phyloP scores from a whole-genome alignment of 2,113 vertebrate species.

The Austrofundulus limnaeus region DNA sequence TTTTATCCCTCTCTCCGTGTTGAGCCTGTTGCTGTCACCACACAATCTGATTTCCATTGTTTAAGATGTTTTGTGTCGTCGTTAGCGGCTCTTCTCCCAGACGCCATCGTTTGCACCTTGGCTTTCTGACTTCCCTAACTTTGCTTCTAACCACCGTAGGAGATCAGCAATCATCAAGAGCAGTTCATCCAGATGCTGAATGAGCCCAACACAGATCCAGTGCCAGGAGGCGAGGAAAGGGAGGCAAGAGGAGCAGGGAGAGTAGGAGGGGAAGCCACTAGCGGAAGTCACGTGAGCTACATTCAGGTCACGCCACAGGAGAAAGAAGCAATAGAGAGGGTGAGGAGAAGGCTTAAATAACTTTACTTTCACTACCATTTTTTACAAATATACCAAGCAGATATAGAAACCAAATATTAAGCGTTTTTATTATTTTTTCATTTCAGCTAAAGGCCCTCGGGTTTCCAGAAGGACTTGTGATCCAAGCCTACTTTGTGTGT shows the following conservation, averaged over 20 bases:
- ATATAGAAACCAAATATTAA: neutral
- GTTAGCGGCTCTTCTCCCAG: no score
- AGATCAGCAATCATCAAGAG: constrained; percentile 95
- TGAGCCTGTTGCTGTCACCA: no score
- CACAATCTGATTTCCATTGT: no score
- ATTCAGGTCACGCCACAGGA: constrained; percentile 98
- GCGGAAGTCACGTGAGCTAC: constrained; percentile 88
- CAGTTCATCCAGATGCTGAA: constrained; percentile 98
- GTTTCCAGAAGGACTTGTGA: constrained; percentile 98
- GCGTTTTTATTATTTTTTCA: constrained; percentile 9
- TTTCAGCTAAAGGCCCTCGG: constrained; percentile 94
- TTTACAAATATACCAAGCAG: neutral
- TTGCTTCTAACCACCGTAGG: constrained; percentile 70
- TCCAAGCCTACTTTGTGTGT: constrained; percentile 97
- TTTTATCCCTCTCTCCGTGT: no score
- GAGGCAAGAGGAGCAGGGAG: constrained; percentile 80
- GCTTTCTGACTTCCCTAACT: neutral
- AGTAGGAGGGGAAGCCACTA: constrained; percentile 78
- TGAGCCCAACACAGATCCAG: constrained; percentile 86
- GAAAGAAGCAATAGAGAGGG: constrained; percentile 98
- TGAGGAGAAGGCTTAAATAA: constrained; percentile 64
- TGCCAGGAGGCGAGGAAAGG: constrained; percentile 70
- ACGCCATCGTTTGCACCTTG: neutral
- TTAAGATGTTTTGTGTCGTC: no score
- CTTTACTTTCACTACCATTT: neutral